phyloP scores from a whole-genome alignment of 2,113 vertebrate species.

The Marmota monax region DNA sequence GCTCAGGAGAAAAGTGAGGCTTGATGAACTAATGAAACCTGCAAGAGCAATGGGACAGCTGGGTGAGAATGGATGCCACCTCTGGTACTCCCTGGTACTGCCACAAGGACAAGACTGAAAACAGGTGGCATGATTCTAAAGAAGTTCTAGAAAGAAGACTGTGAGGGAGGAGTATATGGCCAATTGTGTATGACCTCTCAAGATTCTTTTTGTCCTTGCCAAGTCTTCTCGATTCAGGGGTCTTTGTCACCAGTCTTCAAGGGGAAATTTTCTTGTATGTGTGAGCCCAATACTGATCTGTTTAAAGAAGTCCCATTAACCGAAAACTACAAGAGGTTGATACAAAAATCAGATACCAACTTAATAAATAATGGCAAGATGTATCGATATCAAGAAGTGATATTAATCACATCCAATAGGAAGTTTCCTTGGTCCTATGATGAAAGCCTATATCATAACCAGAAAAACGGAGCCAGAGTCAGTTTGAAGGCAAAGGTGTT shows the following conservation, averaged over 20 bases:
- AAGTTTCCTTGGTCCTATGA: neutral
- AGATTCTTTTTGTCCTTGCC: fast-evolving
- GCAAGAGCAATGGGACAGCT: too few species aligned
- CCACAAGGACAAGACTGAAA: neutral
- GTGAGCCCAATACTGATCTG: too few species aligned
- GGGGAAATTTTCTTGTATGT: too few species aligned
- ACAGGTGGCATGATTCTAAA: fast-evolving
- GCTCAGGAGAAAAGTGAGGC: neutral
- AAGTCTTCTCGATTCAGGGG: neutral
- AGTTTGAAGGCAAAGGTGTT: neutral
- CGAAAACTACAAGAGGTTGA: too few species aligned
- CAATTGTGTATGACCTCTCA: too few species aligned
- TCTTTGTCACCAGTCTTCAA: neutral
- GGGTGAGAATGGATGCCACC: fast-evolving
- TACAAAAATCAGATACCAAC: too few species aligned
- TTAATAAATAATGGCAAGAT: too few species aligned
- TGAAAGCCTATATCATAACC: neutral
- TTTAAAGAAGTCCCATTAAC: too few species aligned
- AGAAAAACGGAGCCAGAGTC: neutral
- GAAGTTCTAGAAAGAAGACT: neutral
- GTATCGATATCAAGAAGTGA: too few species aligned
- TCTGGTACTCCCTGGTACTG: neutral
- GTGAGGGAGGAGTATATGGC: fast-evolving
- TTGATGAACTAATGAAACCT: fast-evolving
- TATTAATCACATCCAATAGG: too few species aligned